Evolutionary conservation across 37 sponge, comb jelly and placozoan genomes (phyloP).

Genomic region (Oscarella lobularis): DNA sequence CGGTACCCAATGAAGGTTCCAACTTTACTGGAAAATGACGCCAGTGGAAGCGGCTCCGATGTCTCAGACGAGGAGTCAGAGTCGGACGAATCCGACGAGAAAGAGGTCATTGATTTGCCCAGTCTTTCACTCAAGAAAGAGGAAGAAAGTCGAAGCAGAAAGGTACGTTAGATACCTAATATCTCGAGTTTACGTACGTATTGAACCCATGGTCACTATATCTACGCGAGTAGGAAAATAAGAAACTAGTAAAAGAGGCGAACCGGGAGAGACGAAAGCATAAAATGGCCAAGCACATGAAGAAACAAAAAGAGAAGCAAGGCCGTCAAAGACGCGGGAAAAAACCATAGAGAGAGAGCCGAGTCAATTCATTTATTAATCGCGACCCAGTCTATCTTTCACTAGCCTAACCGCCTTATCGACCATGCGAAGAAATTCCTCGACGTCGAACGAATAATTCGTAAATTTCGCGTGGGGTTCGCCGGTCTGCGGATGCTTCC

Average conservation of each 20-base stretch:
- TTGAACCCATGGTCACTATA: too few species aligned
- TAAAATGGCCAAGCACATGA: conserved; percentile 78
- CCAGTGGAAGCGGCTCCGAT: too few species aligned
- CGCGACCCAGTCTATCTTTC: not conserved
- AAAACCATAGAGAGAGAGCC: too few species aligned
- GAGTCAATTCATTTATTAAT: not conserved
- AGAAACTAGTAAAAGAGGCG: conserved; percentile 76
- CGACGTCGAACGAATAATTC: conserved; percentile 71
- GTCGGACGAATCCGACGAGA: too few species aligned
- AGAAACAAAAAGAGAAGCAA: conserved; percentile 66
- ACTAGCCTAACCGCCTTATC: conserved; percentile 38
- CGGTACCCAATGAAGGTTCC: too few species aligned
- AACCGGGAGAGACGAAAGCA: conserved; percentile 68
- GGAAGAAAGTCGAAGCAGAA: too few species aligned
- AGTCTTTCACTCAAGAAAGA: too few species aligned
- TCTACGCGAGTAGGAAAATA: conserved; percentile 62
- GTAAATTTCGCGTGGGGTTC: conserved; percentile 68
- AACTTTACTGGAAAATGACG: too few species aligned
- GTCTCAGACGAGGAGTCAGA: too few species aligned
- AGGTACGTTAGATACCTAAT: too few species aligned
- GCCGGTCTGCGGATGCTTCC: conserved; percentile 1
- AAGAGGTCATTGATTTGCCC: too few species aligned
- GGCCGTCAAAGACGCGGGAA: not conserved
- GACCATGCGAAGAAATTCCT: conserved; percentile 65
- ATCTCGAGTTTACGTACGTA: too few species aligned